Percentiles rank a stretch among this genome's conserved stretches.
Conservation (phyloP, 2,113 vertebrate genomes). For the Boulengeromyrus knoepffleri region DNA sequence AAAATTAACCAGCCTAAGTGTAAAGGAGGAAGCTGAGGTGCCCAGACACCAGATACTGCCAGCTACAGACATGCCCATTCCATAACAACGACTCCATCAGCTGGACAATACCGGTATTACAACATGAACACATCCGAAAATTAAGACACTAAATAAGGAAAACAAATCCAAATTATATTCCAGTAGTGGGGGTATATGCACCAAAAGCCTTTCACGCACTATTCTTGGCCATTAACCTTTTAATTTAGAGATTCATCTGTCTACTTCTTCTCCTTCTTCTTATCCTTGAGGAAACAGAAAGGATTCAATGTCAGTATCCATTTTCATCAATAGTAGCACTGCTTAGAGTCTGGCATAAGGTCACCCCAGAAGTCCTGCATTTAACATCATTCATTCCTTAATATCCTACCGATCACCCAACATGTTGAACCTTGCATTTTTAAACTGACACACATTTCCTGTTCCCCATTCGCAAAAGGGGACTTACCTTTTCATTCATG, state of each 20-base stretch:
- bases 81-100: constrained; percentile 36
- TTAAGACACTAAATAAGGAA: constrained; percentile 45
- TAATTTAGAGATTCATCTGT: constrained; percentile 54
- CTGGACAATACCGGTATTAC: constrained; percentile 41
- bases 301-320: neutral
- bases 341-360: neutral
- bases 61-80: neutral
- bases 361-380: neutral
- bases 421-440: neutral
- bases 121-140: constrained; percentile 23
- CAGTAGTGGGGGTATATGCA: constrained; percentile 66
- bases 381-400: neutral
- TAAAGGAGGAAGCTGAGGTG: neutral
- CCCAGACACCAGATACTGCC: neutral
- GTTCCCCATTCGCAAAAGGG: neutral
- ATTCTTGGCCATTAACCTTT: constrained; percentile 57
- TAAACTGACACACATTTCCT: neutral
- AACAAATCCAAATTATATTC: constrained; percentile 53
- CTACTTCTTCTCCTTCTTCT: constrained; percentile 86
- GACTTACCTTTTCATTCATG: constrained; percentile 81
- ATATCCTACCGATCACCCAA: neutral
- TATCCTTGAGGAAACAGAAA: constrained; percentile 59
- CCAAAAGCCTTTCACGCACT: constrained; percentile 60
- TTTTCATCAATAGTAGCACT: neutral
- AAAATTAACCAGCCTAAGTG: neutral